Conservation (phyloP, 2,797 vertebrate genomes). For the Sebastes vulpes region DNA sequence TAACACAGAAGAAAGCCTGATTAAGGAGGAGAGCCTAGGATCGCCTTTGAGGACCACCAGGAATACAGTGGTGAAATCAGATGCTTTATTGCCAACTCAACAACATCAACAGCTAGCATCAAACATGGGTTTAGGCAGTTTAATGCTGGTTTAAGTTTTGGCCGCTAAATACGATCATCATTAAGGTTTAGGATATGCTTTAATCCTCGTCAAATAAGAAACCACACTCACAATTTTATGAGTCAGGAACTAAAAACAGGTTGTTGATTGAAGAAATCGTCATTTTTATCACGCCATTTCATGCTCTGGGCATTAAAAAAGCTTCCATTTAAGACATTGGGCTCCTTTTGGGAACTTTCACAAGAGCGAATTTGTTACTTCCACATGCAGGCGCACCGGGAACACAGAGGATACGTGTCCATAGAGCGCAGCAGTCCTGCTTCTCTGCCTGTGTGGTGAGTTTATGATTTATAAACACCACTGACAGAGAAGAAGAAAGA, state of each 20-base stretch:
- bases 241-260: background rate
- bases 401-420: constrained; percentile 12
- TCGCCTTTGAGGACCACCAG: background rate
- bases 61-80: background rate
- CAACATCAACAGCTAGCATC: background rate
- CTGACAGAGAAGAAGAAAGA: constrained; percentile 43
- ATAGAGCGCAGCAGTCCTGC: background rate
- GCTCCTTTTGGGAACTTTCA: background rate
- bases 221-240: background rate
- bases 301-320: background rate
- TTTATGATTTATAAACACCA: constrained; percentile 67
- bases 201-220: background rate
- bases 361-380: constrained; percentile 11
- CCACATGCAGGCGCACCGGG: background rate
- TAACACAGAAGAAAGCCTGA: background rate
- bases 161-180: background rate
- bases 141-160: background rate
- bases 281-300: background rate
- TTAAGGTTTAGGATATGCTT: background rate
- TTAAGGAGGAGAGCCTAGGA: background rate
- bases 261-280: background rate
- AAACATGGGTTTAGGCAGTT: background rate
- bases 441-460: constrained; percentile 43
- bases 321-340: background rate
- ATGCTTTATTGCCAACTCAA: background rate